phyloP scores from a whole-genome alignment of 2,888 invertebrate species.

The Drosophila kanekoi region DNA sequence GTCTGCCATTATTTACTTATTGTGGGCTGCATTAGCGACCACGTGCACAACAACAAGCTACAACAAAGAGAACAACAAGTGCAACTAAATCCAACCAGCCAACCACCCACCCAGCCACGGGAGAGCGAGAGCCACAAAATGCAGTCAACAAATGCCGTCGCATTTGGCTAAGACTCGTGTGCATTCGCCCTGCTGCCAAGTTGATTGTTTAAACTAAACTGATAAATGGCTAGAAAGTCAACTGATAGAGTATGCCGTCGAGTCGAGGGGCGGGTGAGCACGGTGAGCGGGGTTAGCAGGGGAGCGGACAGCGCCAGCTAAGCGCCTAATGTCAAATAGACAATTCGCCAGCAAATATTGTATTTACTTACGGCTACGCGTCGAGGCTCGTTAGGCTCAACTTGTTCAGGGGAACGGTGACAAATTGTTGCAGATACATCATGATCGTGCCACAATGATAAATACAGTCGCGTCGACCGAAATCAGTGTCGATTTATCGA shows the following conservation, averaged over 20 bases:
- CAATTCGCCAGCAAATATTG: constrained; percentile 61
- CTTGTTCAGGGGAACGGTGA: constrained; percentile 65
- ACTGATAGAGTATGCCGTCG: constrained; percentile 35
- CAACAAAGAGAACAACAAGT: constrained; percentile 8
- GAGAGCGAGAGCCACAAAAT: background rate
- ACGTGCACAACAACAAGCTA: constrained; percentile 53
- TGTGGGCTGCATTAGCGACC: constrained; percentile 59
- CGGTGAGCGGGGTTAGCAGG: background rate
- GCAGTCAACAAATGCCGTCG: constrained; percentile 23
- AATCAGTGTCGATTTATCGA: constrained; percentile 63
- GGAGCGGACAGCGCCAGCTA: constrained; percentile 60
- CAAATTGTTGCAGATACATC: constrained; percentile 76
- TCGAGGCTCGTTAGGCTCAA: constrained; percentile 70
- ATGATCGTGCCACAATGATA: constrained; percentile 73
- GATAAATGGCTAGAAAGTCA: constrained; percentile 48
- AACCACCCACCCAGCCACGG: constrained; percentile 14
- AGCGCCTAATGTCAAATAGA: constrained; percentile 75
- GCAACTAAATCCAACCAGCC: constrained; percentile 12
- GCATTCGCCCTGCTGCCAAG: constrained; percentile 52
- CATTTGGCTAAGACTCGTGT: constrained; percentile 54
- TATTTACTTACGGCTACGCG: constrained; percentile 45
- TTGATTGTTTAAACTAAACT: constrained; percentile 75
- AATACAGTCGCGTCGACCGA: constrained; percentile 49
- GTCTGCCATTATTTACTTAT: constrained; percentile 65
- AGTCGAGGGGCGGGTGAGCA: background rate